Evolutionary conservation across 2,888 invertebrate genomes (phyloP).

Genomic region (Epinotia bilunana): DNA sequence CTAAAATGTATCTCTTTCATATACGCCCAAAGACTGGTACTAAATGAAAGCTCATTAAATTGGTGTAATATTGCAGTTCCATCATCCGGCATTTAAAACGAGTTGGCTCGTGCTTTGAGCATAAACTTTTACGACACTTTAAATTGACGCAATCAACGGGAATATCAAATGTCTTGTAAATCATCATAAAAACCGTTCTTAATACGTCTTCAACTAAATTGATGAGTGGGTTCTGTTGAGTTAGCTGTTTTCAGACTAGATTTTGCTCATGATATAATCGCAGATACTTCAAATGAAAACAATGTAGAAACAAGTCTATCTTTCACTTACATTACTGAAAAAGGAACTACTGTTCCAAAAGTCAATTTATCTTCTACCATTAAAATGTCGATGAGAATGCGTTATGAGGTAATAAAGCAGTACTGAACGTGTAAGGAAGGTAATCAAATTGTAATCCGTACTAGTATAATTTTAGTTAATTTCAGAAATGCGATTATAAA

Average conservation of each 20-base stretch:
- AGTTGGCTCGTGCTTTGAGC: conserved; percentile 35
- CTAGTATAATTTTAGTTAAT: conserved; percentile 3
- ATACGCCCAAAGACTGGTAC: neutral
- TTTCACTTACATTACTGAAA: neutral
- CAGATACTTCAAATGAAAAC: neutral
- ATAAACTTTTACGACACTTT: conserved; percentile 39
- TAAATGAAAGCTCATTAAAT: conserved; percentile 19
- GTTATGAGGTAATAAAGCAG: conserved; percentile 2
- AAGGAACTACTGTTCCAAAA: neutral
- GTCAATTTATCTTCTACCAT: neutral
- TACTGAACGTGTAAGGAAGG: neutral
- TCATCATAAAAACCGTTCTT: conserved; percentile 32
- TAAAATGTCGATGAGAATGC: neutral
- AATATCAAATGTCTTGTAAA: conserved; percentile 31
- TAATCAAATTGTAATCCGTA: conserved; percentile 7
- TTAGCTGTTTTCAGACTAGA: neutral
- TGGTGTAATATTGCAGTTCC: conserved; percentile 1
- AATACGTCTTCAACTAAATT: conserved; percentile 7
- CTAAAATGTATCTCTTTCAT: neutral
- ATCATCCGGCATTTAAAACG: conserved; percentile 29
- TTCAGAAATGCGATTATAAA: neutral
- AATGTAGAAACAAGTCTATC: neutral
- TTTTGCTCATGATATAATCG: neutral
- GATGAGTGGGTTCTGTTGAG: conserved; percentile 5
- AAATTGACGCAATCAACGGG: conserved; percentile 38